These are phyloP conservation scores for Megaleporinus macrocephalus DNA, from an alignment of 2,113 vertebrate species.

Conservation along the genomic window DNA sequence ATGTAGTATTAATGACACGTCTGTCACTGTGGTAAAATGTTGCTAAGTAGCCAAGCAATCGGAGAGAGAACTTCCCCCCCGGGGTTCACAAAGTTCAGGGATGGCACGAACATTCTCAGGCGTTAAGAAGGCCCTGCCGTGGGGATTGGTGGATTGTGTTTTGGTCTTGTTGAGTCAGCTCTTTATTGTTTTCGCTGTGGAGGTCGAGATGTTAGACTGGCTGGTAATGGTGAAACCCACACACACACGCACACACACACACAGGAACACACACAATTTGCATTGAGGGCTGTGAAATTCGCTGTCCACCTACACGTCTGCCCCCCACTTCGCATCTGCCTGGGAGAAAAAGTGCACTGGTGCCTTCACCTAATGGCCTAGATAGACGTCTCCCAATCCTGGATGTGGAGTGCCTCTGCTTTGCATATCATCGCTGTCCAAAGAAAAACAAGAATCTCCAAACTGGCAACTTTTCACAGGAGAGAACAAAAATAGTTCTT, in stretches of 20 bases:
- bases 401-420: no score
- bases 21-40: background rate
- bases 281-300: constrained; percentile 1
- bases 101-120: constrained; percentile 10
- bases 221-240: background rate
- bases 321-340: background rate
- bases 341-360: background rate
- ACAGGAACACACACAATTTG: background rate
- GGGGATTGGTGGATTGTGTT: background rate
- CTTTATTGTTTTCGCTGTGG: constrained; percentile 12
- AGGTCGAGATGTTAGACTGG: background rate
- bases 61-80: background rate
- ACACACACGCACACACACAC: background rate
- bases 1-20: constrained; percentile 21
- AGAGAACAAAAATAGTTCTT: no score
- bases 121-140: background rate
- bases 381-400: background rate
- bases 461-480: no score
- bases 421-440: no score
- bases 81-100: background rate
- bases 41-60: constrained; percentile 2
- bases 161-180: background rate
- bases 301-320: background rate
- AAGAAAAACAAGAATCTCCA: no score
- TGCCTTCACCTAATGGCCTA: background rate